Conservation (phyloP, 2,888 invertebrate genomes). For the Agrotis exclamationis region DNA sequence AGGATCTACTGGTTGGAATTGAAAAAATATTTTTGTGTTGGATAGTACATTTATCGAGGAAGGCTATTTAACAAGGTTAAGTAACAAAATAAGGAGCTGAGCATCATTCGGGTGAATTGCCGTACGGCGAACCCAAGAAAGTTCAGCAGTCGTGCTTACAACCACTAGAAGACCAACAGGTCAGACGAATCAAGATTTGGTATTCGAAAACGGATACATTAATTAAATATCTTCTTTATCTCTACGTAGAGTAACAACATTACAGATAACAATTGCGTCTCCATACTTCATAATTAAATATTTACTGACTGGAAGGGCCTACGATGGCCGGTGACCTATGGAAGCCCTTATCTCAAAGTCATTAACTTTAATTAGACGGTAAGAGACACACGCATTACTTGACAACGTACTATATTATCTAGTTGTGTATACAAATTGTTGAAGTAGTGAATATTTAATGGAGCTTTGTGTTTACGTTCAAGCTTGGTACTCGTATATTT, state of each 20-base stretch:
- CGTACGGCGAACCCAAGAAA: no score
- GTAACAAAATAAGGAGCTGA: no score
- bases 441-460: slow-evolving; percentile 18
- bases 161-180: background rate
- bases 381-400: slow-evolving; percentile 39
- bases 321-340: slow-evolving; percentile 48
- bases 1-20: no score
- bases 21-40: no score
- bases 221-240: slow-evolving; percentile 14
- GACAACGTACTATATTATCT: slow-evolving; percentile 17
- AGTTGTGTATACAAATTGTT: slow-evolving; percentile 41
- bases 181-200: background rate
- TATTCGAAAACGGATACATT: slow-evolving; percentile 27
- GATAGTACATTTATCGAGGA: no score
- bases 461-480: slow-evolving; percentile 2
- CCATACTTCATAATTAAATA: slow-evolving; percentile 34
- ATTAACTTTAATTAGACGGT: slow-evolving; percentile 58
- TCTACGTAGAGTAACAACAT: slow-evolving; percentile 10
- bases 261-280: slow-evolving; percentile 27
- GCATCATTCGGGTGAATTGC: no score
- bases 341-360: slow-evolving; percentile 55
- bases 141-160: no score
- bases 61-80: no score
- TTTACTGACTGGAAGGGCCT: slow-evolving; percentile 31
- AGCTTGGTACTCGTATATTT: background rate